Conservation (phyloP, 2,888 invertebrate species). For the Cybosia mesomella region DNA sequence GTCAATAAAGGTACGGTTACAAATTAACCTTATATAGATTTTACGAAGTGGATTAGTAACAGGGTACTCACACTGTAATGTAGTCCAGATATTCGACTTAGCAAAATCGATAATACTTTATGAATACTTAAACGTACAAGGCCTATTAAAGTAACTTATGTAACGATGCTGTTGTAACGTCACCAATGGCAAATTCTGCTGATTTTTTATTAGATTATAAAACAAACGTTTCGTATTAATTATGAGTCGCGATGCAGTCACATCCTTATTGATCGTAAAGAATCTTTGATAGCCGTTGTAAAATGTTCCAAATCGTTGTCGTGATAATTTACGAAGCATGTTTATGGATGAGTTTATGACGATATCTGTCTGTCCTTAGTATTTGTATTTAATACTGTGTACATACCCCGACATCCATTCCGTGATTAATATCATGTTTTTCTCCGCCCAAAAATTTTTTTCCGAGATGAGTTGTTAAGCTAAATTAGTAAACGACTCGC, state of each 20-base stretch:
- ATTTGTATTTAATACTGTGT: conserved; percentile 43
- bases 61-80: conserved; percentile 14
- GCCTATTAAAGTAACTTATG: conserved; percentile 62
- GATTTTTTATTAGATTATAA: conserved; percentile 84
- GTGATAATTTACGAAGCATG: conserved; percentile 86
- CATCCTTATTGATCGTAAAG: conserved; percentile 84
- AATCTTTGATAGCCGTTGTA: conserved; percentile 84
- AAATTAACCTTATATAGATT: conserved; percentile 59
- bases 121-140: conserved; percentile 70
- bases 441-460: conserved; percentile 44
- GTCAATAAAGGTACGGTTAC: conserved; percentile 59
- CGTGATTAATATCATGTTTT: conserved; percentile 44
- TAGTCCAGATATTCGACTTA: conserved; percentile 38
- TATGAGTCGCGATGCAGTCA: conserved; percentile 79
- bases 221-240: conserved; percentile 86
- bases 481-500: conserved; percentile 71
- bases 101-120: conserved; percentile 72
- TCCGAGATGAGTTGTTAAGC: conserved; percentile 55
- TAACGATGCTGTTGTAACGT: conserved; percentile 68
- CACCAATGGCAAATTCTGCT: conserved; percentile 71
- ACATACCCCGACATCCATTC: conserved; percentile 42
- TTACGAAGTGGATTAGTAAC: conserved; percentile 26
- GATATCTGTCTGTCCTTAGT: conserved; percentile 64
- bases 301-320: conserved; percentile 85
- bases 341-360: conserved; percentile 83